Conservation (phyloP, 2,888 invertebrate genomes). For the Spisula subtruncata region DNA sequence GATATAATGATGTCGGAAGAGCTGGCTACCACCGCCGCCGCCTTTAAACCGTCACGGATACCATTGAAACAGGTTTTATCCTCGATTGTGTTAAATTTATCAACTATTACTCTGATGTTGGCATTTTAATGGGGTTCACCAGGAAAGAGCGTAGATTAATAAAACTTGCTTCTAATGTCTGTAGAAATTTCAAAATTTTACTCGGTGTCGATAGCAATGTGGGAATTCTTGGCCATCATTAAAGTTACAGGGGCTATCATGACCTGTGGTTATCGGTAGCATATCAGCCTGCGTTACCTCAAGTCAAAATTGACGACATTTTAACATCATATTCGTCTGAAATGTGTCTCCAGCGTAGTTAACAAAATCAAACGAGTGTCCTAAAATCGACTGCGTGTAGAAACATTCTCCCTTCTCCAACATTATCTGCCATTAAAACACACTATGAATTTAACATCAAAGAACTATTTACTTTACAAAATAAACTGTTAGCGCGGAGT, state of each 20-base stretch:
- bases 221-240: conserved; percentile 11
- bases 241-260: background rate
- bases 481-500: conserved; percentile 66
- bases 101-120: background rate
- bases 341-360: conserved; percentile 60
- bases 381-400: conserved; percentile 42
- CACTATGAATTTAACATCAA: conserved; percentile 66
- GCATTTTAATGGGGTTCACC: conserved; percentile 13
- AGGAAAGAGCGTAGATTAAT: background rate
- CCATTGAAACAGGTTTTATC: background rate
- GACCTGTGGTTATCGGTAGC: conserved; percentile 36
- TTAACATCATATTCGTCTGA: conserved; percentile 61
- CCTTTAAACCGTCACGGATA: background rate
- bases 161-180: background rate
- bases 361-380: conserved; percentile 50
- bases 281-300: conserved; percentile 43
- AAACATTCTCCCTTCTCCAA: conserved; percentile 66
- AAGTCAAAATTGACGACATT: conserved; percentile 60
- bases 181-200: background rate
- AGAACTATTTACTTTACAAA: conserved; percentile 68
- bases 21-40: background rate
- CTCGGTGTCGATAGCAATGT: background rate
- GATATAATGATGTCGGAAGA: background rate
- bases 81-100: background rate
- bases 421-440: conserved; percentile 68